Conservation (phyloP, 1,140 invertebrate genomes). For the Polypedilum vanderplanki region DNA sequence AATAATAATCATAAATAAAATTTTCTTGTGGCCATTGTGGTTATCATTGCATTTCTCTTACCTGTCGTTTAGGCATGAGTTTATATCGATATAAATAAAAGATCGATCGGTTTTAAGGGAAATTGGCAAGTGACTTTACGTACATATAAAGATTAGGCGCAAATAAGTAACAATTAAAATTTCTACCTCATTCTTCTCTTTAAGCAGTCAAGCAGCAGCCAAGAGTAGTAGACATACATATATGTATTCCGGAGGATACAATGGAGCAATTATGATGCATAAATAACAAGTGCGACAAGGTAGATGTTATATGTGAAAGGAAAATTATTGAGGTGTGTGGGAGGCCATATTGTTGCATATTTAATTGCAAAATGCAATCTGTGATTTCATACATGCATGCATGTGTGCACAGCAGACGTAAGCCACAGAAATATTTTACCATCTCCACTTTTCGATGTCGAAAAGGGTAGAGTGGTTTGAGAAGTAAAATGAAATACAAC, state of each 20-base stretch:
- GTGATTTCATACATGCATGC: conserved; percentile 11
- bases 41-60: not conserved
- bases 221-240: no score
- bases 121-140: not conserved
- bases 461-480: not conserved
- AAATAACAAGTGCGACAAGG: conserved; percentile 17
- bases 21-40: not conserved
- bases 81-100: not conserved
- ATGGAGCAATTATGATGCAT: conserved; percentile 1
- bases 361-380: conserved; percentile 19
- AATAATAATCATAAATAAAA: conserved; percentile 15
- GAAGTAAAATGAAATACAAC: not conserved
- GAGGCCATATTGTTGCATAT: conserved; percentile 5
- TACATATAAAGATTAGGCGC: conserved; percentile 9
- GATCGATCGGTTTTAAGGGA: no score
- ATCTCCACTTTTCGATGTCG: not conserved
- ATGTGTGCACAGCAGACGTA: not conserved
- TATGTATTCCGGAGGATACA: no score
- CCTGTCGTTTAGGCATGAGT: not conserved
- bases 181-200: not conserved
- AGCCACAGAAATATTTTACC: not conserved
- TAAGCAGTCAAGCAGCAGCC: not conserved
- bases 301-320: not conserved
- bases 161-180: conserved; percentile 20
- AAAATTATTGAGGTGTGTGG: not conserved